These are phyloP conservation scores for Camponotus pennsylvanicus DNA, from an alignment of 1,140 invertebrate genomes.

Conservation along the genomic window DNA sequence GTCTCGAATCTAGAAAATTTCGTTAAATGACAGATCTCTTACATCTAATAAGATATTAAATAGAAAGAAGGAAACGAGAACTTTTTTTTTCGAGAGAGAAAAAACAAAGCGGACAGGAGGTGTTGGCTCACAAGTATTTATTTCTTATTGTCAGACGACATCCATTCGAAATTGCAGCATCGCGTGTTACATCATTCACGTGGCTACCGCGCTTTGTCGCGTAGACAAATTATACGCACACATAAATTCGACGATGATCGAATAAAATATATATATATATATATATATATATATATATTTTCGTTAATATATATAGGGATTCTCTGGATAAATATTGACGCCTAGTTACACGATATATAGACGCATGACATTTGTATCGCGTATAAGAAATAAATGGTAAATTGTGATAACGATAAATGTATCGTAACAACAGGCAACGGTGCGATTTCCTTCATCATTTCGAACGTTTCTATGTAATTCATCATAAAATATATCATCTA, in stretches of 20 bases:
- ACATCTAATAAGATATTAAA: not conserved
- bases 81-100: not conserved
- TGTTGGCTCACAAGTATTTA: conserved; percentile 77
- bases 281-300: conserved; percentile 5
- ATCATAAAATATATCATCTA: conserved; percentile 67
- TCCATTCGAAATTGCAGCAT: conserved; percentile 63
- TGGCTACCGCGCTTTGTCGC: conserved; percentile 14
- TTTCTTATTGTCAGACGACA: conserved; percentile 81
- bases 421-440: conserved; percentile 18
- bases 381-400: conserved; percentile 41
- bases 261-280: conserved; percentile 49
- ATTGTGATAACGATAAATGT: conserved; percentile 26
- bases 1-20: not conserved
- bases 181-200: conserved; percentile 61
- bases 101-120: not conserved
- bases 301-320: conserved; percentile 36
- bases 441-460: not conserved
- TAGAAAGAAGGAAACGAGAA: no score
- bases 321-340: conserved; percentile 47
- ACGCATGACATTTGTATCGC: not conserved
- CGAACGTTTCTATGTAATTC: conserved; percentile 46
- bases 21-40: not conserved
- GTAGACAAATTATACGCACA: conserved; percentile 41
- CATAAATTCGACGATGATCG: conserved; percentile 53
- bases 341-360: conserved; percentile 28